Base-by-base conservation (phyloP, 2,113 vertebrate species). In the Anthoscopus minutus region DNA sequence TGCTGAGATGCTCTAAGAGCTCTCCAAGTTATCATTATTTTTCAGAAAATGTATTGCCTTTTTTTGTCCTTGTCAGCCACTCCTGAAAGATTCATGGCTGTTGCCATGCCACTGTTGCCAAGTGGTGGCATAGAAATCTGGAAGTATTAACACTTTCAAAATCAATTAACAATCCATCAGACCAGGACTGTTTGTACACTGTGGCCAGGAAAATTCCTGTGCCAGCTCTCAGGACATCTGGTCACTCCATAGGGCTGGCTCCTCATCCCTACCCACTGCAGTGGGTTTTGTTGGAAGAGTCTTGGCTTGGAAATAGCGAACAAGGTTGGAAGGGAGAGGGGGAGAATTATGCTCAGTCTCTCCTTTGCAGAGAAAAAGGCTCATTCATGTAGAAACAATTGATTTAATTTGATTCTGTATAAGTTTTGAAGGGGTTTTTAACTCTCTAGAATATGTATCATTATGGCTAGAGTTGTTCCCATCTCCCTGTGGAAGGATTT, bases 61-160 rank as follows among this genome's bases (percentile, higher is more conserved):
- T 94, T 89, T 89, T 91, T 82, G 81, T 94, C 81, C 86, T 89
- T 91, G 93, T 95, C 92, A 93, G 60, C 78, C 70, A 78, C 81
- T 87, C 6, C 37, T 95, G 89, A 89, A 94, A 88, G 89, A 56
- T 83, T 38, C 45, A 21, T 86, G 92, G 91, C 79, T 92, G 95
- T 94, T 94, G 86, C 94, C 94, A 93, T 93, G 94, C 69, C 86
- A 44, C 95, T 88, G 93, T 97, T 96, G 72, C 94, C 93, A 93
- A 78, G 82, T 71, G 80, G 88, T 83, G 92, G 79, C 80, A 42
- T 21, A 67, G 53, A 92, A 93, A 95, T 96, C 73, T 97, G 86
- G 61, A 90, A 76, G 72, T 93, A 88, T 93, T 96, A 95, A 92
- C 89, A 67, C 86, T 94, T 96, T 81, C 31, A 64, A 93, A 95